Conservation (phyloP, 2,797 vertebrate genomes). For the Apogon talboti region DNA sequence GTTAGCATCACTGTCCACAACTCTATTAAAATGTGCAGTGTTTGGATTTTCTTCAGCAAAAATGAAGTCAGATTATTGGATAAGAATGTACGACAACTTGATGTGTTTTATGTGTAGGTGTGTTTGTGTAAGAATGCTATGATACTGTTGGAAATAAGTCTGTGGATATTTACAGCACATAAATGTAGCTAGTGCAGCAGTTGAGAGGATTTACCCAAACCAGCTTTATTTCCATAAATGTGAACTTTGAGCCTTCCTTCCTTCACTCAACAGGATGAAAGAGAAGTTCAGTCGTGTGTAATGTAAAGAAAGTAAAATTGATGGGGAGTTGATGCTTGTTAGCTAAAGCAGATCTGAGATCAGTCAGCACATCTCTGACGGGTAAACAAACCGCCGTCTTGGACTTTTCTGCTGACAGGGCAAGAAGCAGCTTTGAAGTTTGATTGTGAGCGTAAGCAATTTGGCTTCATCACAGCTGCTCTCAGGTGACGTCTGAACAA, state of each 20-base stretch:
- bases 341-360: slow-evolving; percentile 3
- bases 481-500: neutral
- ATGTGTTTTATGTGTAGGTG: no score
- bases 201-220: no score
- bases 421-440: slow-evolving; percentile 5
- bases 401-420: slow-evolving; percentile 3
- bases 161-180: no score
- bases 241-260: neutral
- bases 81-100: no score
- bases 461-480: slow-evolving; percentile 3
- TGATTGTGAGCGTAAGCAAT: slow-evolving; percentile 10
- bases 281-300: neutral
- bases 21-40: no score
- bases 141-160: no score
- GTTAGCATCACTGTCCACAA: no score
- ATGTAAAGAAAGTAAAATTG: neutral
- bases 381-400: neutral
- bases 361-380: slow-evolving; percentile 6
- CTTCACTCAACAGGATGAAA: neutral
- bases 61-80: no score
- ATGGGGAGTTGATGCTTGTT: slow-evolving; percentile 2
- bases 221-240: neutral
- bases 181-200: no score
- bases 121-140: no score
- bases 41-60: no score